Conservation (phyloP, 2,888 invertebrate species). For the Gari tellinella region DNA sequence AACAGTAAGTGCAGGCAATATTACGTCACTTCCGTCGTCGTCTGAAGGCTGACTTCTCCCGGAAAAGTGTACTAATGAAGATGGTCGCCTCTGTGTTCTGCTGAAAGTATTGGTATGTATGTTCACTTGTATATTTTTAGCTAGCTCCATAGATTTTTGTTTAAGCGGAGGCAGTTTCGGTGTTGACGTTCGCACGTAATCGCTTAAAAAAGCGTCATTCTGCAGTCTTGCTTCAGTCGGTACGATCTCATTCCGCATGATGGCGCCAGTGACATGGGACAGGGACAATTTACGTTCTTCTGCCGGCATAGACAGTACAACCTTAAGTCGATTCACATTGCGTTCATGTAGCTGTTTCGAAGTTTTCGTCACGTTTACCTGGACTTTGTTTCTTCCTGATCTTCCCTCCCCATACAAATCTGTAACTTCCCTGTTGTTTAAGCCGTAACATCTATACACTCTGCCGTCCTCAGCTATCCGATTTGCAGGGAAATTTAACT, state of each 20-base stretch:
- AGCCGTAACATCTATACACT: slow-evolving; percentile 27
- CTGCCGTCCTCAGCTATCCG: slow-evolving; percentile 27
- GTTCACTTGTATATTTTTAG: slow-evolving; percentile 1
- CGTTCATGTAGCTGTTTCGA: slow-evolving; percentile 35
- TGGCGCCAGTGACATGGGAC: slow-evolving; percentile 40
- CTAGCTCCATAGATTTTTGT: slow-evolving; percentile 18
- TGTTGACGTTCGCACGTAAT: slow-evolving; percentile 17
- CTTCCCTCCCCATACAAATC: slow-evolving; percentile 7
- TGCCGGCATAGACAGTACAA: slow-evolving; percentile 35
- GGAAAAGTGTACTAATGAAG: too few relatives aligned
- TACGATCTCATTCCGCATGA: slow-evolving; percentile 42
- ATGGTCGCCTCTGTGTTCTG: too few relatives aligned
- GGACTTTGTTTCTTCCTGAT: background rate
- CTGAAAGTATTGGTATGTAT: too few relatives aligned
- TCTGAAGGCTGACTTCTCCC: too few relatives aligned
- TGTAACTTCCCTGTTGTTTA: slow-evolving; percentile 33
- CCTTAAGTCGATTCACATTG: slow-evolving; percentile 43
- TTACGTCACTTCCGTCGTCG: too few relatives aligned
- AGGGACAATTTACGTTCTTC: slow-evolving; percentile 25
- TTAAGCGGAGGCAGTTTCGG: slow-evolving; percentile 17
- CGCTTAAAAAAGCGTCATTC: slow-evolving; percentile 36
- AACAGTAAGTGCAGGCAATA: too few relatives aligned
- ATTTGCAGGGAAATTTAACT: slow-evolving; percentile 21
- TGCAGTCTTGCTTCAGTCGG: slow-evolving; percentile 25
- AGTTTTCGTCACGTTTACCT: background rate